Evolutionary conservation across 2,797 vertebrate genomes (phyloP).

Genomic region (Sebastes melanostomus): DNA sequence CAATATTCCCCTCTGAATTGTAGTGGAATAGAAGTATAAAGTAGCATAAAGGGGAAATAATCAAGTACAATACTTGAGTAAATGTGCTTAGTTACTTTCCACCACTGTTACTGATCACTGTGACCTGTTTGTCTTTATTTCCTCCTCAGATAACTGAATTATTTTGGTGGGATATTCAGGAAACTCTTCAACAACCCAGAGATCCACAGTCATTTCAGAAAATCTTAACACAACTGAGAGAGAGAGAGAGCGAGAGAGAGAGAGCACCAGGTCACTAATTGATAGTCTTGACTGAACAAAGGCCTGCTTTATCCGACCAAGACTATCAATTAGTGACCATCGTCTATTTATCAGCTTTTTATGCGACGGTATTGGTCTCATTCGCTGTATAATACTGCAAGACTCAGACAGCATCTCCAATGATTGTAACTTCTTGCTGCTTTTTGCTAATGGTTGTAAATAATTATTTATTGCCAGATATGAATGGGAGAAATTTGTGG

Average conservation of each 20-base stretch:
- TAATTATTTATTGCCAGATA: conserved; percentile 94
- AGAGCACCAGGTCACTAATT: not conserved
- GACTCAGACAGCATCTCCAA: conserved; percentile 41
- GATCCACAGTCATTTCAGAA: conserved; percentile 14
- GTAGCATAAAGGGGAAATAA: too few relatives aligned
- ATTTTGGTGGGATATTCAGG: conserved; percentile 25
- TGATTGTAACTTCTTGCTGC: conserved; percentile 61
- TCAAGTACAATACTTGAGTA: too few relatives aligned
- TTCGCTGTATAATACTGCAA: conserved; percentile 64
- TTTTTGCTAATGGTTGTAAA: conserved; percentile 89
- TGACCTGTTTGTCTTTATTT: conserved; percentile 18
- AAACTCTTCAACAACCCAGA: conserved; percentile 27
- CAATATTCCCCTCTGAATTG: not conserved
- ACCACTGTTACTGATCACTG: not conserved
- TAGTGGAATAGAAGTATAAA: not conserved
- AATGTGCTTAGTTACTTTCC: too few relatives aligned
- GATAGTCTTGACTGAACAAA: not conserved
- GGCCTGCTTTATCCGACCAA: conserved; percentile 24
- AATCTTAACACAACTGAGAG: not conserved
- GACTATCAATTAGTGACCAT: conserved; percentile 53
- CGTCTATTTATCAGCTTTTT: conserved; percentile 74
- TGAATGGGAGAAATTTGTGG: conserved; percentile 14
- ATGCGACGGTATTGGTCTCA: conserved; percentile 67
- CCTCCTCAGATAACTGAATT: conserved; percentile 85
- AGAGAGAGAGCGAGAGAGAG: not conserved